A percentile compares a stretch with the other conserved stretches of the same genome.
These are phyloP conservation scores for Protophormia terraenovae DNA, from an alignment of 2,888 invertebrate species.

Conservation along the genomic window DNA sequence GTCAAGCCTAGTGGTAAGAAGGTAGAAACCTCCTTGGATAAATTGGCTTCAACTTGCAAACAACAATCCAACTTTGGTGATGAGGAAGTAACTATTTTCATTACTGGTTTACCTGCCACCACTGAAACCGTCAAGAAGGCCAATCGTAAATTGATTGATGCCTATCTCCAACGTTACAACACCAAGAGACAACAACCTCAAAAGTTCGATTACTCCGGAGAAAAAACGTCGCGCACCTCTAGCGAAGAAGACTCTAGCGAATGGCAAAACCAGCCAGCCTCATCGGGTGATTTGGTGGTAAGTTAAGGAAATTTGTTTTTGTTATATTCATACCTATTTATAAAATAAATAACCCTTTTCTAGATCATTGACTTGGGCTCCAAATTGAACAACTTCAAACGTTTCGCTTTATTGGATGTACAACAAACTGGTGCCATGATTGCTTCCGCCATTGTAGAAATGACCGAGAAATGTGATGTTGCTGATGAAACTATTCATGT, in stretches of 20 bases:
- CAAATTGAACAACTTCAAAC: slow-evolving; percentile 72
- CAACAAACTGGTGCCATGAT: slow-evolving; percentile 75
- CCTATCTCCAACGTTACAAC: slow-evolving; percentile 75
- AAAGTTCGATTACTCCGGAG: background rate
- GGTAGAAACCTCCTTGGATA: slow-evolving; percentile 72
- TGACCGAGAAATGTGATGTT: slow-evolving; percentile 72
- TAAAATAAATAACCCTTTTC: background rate
- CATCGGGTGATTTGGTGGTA: slow-evolving; percentile 28
- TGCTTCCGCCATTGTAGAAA: slow-evolving; percentile 74
- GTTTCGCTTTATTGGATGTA: slow-evolving; percentile 72
- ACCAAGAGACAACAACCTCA: background rate
- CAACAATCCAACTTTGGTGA: slow-evolving; percentile 73
- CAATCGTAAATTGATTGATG: slow-evolving; percentile 73
- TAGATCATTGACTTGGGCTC: slow-evolving; percentile 75
- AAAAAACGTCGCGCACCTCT: slow-evolving; percentile 55
- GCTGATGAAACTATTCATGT: slow-evolving; percentile 77
- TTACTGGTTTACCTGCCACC: slow-evolving; percentile 75
- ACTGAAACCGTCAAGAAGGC: slow-evolving; percentile 74
- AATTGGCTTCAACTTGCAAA: slow-evolving; percentile 71
- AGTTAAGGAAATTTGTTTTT: background rate
- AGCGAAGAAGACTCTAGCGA: slow-evolving; percentile 72
- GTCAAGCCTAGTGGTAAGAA: slow-evolving; percentile 73
- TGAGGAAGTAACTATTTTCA: slow-evolving; percentile 78
- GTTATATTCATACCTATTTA: background rate
- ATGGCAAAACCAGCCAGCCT: slow-evolving; percentile 56